Percentiles rank a stretch among this genome's conserved stretches.
phyloP scores from a whole-genome alignment of 2,888 invertebrate species.

The Macrosiphum euphorbiae region DNA sequence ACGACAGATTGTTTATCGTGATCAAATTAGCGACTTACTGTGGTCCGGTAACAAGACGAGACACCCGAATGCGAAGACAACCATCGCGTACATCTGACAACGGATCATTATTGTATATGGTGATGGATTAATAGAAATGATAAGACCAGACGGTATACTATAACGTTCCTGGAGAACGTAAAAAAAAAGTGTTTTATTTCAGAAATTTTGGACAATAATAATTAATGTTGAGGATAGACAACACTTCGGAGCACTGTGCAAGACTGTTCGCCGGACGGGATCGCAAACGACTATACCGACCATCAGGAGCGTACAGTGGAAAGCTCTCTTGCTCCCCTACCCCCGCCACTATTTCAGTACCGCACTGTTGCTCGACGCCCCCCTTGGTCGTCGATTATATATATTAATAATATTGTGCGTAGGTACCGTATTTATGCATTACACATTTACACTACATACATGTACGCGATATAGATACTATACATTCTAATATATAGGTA shows the following conservation, averaged over 20 bases:
- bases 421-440: not conserved
- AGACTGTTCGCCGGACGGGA: slow-evolving; percentile 34
- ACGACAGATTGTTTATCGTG: not conserved
- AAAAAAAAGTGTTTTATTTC: not conserved
- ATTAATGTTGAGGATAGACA: not conserved
- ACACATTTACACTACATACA: not conserved
- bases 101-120: slow-evolving; percentile 29
- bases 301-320: slow-evolving; percentile 32
- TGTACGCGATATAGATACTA: not conserved
- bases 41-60: not conserved
- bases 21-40: not conserved
- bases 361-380: not conserved
- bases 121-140: not conserved
- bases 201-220: not conserved
- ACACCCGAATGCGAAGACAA: slow-evolving; percentile 35
- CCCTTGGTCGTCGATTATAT: not conserved
- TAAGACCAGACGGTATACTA: not conserved
- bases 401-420: not conserved
- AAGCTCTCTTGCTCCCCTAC: slow-evolving; percentile 46
- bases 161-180: not conserved
- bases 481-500: not conserved
- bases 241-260: not conserved
- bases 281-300: slow-evolving; percentile 39
- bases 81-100: not conserved
- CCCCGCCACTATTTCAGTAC: not conserved